Base-by-base conservation (phyloP, 2,888 invertebrate genomes). In the Osmoderma eremita region DNA sequence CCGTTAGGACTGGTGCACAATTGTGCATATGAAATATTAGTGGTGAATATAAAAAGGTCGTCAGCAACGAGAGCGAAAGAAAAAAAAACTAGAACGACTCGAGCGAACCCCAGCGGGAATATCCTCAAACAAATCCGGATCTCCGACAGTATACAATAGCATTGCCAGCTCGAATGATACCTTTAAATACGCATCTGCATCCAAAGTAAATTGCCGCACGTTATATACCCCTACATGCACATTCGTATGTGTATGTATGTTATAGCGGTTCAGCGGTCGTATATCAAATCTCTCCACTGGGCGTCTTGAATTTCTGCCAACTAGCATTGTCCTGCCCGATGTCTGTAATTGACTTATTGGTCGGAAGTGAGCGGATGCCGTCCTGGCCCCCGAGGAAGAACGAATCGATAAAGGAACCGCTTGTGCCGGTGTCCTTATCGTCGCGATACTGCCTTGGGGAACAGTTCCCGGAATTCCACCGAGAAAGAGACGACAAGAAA, bases 301-400 rank as follows among this genome's bases (percentile, higher is more conserved):
- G 68, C 68, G 78, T 78, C 79, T 79, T 82, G 81, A 82, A 80
- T 77, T 78, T 77, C 75, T 80, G 81, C 81, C 81, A 82, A 81
- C 78, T 80, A 77, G 78, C 78, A 79, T 80, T 81, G 81, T 80
- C 78, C 79, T 78, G 75, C 75, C 76, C 80, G 68, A 68, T 56
- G 64, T 65, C 68, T 77, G 80, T 82, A 82, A 82, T 82, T 81
- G 82, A 82, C 80, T 82, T 82, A 82, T 82, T 81, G 81, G 80
- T 79, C 79, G 81, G 79, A 81, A 81, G 78, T 78, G 77, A 76
- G 75, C 75, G 58, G 58, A 30, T 58, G 45, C 45, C 58, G 45
- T 45, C 45, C 15, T 42, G 18, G 42, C 45, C 24, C 56, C 24
- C 42, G 30, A 58, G 17, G 58, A 58, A 24, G 30, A 58, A 74